Conservation (phyloP, 1,140 invertebrate genomes). For the Drosophila pachea region DNA sequence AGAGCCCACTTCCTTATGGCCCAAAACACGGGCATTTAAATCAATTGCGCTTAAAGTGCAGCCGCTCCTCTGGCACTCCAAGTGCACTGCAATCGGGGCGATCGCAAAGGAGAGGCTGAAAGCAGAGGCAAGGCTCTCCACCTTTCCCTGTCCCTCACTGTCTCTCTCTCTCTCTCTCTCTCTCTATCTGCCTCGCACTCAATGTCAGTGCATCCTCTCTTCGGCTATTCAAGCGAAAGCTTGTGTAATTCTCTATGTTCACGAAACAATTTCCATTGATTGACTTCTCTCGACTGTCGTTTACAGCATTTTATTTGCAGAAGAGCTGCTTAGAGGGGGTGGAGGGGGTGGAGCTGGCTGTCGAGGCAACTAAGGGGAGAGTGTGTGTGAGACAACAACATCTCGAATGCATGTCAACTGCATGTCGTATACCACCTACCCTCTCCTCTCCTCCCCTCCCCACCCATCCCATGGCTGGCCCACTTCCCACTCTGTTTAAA, state of each 20-base stretch:
- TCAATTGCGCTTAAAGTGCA: slow-evolving; percentile 27
- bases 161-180: too few species aligned
- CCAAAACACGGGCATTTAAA: slow-evolving; percentile 31
- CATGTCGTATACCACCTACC: neutral
- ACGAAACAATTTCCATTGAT: slow-evolving; percentile 51
- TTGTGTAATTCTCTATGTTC: neutral
- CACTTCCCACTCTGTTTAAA: neutral
- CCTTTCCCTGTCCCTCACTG: too few species aligned
- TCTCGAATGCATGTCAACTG: slow-evolving; percentile 44
- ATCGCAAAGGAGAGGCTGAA: neutral
- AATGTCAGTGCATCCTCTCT: neutral
- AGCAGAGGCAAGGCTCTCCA: neutral
- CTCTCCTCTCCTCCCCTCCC: neutral
- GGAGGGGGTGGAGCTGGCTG: neutral
- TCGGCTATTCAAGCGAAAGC: neutral
- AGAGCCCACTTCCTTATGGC: slow-evolving; percentile 24
- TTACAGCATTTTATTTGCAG: slow-evolving; percentile 46
- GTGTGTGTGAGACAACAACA: slow-evolving; percentile 1
- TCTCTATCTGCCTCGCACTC: neutral
- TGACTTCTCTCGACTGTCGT: slow-evolving; percentile 42
- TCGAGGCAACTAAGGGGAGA: neutral
- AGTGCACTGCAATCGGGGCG: slow-evolving; percentile 2
- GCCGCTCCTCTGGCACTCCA: neutral
- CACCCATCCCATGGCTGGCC: too few species aligned
- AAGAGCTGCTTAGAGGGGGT: neutral